A percentile compares a stretch with the other conserved stretches of the same genome.
These are phyloP conservation scores for Ophion costatus DNA, from an alignment of 2,888 invertebrate species.

Conservation along the genomic window DNA sequence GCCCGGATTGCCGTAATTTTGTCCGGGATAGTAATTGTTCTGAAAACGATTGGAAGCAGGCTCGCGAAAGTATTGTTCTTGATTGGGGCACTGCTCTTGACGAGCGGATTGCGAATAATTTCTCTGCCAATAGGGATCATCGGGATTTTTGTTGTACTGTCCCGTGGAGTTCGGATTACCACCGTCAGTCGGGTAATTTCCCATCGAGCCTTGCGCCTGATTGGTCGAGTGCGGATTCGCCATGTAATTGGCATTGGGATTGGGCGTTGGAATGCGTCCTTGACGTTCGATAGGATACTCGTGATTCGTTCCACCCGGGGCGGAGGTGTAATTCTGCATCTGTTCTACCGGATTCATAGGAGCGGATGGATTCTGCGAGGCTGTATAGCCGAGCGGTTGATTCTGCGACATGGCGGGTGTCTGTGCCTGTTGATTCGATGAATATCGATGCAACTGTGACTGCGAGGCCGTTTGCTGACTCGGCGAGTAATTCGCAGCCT, in stretches of 20 bases:
- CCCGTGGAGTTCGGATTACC: constrained; percentile 70
- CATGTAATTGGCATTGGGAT: constrained; percentile 72
- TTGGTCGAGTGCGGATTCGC: constrained; percentile 57
- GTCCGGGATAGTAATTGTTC: constrained; percentile 80
- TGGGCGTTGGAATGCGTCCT: constrained; percentile 68
- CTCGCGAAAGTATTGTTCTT: constrained; percentile 78
- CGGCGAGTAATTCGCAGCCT: constrained; percentile 56
- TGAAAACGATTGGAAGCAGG: constrained; percentile 83
- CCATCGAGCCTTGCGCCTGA: constrained; percentile 63
- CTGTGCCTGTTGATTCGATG: constrained; percentile 43
- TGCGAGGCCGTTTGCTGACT: constrained; percentile 61
- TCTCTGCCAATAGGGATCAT: constrained; percentile 81
- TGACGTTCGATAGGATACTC: constrained; percentile 75
- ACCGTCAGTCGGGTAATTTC: constrained; percentile 71
- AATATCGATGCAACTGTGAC: constrained; percentile 61
- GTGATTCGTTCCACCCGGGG: constrained; percentile 67
- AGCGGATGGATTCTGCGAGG: constrained; percentile 38
- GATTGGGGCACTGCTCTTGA: constrained; percentile 76
- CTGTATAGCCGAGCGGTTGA: constrained; percentile 48
- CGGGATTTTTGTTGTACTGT: constrained; percentile 74
- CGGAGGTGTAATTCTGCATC: constrained; percentile 72
- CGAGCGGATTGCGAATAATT: constrained; percentile 82
- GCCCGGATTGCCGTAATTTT: constrained; percentile 66
- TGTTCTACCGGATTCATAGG: constrained; percentile 71
- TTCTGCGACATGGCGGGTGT: constrained; percentile 42